Conservation (phyloP, 2,888 invertebrate genomes). For the Synanthedon tipuliformis region DNA sequence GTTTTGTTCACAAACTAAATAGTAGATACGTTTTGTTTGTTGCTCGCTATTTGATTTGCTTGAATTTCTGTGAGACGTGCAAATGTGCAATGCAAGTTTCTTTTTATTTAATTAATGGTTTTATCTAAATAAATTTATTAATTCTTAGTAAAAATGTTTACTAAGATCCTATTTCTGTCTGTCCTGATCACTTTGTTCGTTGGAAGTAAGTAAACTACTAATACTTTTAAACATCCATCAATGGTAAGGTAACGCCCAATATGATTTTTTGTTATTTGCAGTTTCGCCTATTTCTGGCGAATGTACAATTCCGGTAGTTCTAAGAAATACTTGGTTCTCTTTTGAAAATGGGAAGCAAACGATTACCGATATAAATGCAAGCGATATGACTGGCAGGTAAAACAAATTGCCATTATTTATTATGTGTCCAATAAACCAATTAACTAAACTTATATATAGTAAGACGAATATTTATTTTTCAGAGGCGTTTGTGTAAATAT, state of each 20-base stretch:
- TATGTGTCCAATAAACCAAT: not conserved
- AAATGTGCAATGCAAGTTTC: too few relatives aligned
- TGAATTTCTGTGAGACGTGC: too few relatives aligned
- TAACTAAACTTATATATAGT: not conserved
- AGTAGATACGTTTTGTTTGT: too few relatives aligned
- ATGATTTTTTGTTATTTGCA: constrained; percentile 23
- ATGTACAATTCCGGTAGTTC: constrained; percentile 81
- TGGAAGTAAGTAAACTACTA: constrained; percentile 19
- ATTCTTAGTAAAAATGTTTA: too few relatives aligned
- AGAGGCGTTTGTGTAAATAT: constrained; percentile 80
- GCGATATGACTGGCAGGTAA: constrained; percentile 77
- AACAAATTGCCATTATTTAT: not conserved
- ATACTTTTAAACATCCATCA: constrained; percentile 8
- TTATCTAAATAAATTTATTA: not conserved
- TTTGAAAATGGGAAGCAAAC: constrained; percentile 89
- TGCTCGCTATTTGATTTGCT: too few relatives aligned
- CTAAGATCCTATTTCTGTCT: too few relatives aligned
- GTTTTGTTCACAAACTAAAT: too few relatives aligned
- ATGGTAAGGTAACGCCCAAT: constrained; percentile 43
- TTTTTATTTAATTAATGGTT: too few relatives aligned
- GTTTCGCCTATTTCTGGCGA: constrained; percentile 41
- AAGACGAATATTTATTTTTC: constrained; percentile 10
- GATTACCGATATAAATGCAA: constrained; percentile 84
- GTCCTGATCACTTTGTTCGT: constrained; percentile 9
- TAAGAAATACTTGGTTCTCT: constrained; percentile 92